Evolutionary conservation across 2,888 invertebrate species (phyloP).

Genomic region (Drosophila barbarae): DNA sequence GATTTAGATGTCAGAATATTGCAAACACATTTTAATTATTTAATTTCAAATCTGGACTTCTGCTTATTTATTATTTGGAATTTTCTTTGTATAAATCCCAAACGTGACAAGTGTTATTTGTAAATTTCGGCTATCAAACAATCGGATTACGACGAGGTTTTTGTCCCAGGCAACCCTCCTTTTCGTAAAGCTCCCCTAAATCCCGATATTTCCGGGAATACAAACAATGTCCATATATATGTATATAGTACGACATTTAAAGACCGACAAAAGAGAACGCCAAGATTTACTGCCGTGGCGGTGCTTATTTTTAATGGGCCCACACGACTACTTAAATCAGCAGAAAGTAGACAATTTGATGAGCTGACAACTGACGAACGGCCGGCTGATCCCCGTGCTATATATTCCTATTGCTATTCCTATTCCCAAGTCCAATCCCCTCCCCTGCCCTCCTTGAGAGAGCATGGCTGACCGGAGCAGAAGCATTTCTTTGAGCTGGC

Average conservation of each 20-base stretch:
- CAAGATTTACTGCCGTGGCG: slow-evolving; percentile 11
- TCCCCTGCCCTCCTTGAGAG: neutral
- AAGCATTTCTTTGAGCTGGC: slow-evolving; percentile 14
- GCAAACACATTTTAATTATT: neutral
- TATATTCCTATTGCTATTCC: neutral
- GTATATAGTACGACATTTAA: slow-evolving; percentile 5
- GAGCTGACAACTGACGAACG: slow-evolving; percentile 38
- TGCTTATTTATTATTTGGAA: neutral
- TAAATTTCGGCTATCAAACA: slow-evolving; percentile 4
- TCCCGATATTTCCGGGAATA: slow-evolving; percentile 6
- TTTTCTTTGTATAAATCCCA: neutral
- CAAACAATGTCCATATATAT: neutral
- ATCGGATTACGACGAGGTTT: neutral
- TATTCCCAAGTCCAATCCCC: neutral
- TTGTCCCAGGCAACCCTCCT: neutral
- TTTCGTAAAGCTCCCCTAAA: neutral
- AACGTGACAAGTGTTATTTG: neutral
- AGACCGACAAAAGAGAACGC: neutral
- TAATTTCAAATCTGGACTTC: neutral
- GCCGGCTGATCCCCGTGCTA: slow-evolving; percentile 11
- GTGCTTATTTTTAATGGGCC: slow-evolving; percentile 24
- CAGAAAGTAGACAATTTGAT: slow-evolving; percentile 64
- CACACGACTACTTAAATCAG: slow-evolving; percentile 61
- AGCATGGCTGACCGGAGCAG: slow-evolving; percentile 10
- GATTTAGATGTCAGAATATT: neutral